phyloP scores from a whole-genome alignment of 2,113 vertebrate genomes.

The Candoia aspera region DNA sequence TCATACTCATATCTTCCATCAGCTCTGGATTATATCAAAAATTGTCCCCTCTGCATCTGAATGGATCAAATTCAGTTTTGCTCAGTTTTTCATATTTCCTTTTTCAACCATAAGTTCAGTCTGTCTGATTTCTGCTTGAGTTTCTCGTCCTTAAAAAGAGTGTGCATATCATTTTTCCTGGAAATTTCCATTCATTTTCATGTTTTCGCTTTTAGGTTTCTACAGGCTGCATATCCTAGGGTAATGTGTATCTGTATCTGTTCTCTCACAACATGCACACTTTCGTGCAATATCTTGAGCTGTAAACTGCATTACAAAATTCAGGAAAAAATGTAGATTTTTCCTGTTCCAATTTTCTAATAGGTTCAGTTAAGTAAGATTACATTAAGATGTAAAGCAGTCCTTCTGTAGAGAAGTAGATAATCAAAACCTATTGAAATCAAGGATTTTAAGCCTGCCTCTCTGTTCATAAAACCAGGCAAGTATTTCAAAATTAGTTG shows the following conservation, averaged over 20 bases:
- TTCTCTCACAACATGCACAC: neutral
- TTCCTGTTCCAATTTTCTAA: neutral
- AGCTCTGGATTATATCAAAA: neutral
- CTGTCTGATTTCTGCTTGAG: too few relatives aligned
- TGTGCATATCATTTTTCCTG: too few relatives aligned
- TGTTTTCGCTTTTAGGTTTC: neutral
- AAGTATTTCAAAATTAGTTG: neutral
- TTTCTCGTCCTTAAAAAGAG: too few relatives aligned
- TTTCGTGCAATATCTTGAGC: neutral
- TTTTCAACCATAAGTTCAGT: too few relatives aligned
- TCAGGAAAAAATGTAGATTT: neutral
- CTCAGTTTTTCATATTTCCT: too few relatives aligned
- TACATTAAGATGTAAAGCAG: neutral
- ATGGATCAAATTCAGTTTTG: neutral
- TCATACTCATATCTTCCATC: neutral
- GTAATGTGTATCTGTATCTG: neutral
- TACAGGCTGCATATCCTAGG: neutral
- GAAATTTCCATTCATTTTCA: neutral
- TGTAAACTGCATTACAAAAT: neutral
- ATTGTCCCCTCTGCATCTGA: neutral
- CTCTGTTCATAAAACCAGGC: neutral
- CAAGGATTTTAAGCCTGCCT: neutral
- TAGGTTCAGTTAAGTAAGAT: neutral
- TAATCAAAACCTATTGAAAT: neutral
- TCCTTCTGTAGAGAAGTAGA: neutral